A percentile compares a stretch with the other conserved stretches of the same genome.
Evolutionary conservation across 2,113 vertebrate genomes (phyloP).

Genomic region (Elephas maximus): DNA sequence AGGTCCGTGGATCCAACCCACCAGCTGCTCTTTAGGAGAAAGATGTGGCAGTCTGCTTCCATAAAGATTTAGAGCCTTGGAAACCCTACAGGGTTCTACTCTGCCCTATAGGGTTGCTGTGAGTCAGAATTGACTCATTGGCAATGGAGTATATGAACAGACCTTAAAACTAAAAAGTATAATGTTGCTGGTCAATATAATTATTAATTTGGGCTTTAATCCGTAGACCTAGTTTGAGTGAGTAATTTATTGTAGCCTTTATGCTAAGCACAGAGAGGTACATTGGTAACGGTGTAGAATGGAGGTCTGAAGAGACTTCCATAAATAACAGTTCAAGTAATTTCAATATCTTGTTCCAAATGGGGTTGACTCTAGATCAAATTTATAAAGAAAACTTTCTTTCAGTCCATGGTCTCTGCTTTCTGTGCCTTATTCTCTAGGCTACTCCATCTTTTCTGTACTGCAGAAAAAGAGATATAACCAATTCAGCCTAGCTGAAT

Average conservation of each 20-base stretch:
- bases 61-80: neutral
- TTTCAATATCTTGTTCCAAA: neutral
- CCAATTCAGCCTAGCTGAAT: neutral
- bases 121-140: neutral
- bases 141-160: neutral
- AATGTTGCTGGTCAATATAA: neutral
- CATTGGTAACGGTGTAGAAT: neutral
- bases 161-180: neutral
- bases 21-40: neutral
- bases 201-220: neutral
- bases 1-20: neutral
- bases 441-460: neutral
- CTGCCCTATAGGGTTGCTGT: neutral
- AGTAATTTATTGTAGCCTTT: conserved; percentile 52
- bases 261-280: neutral
- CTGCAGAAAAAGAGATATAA: neutral
- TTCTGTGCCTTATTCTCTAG: conserved; percentile 29
- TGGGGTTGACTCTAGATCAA: neutral
- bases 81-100: neutral
- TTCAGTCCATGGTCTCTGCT: neutral
- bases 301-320: neutral
- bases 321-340: neutral
- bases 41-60: neutral
- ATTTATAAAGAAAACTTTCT: neutral
- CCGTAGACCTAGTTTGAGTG: neutral